Conservation (phyloP, 2,888 invertebrate species). For the Chrysolina haemoptera region DNA sequence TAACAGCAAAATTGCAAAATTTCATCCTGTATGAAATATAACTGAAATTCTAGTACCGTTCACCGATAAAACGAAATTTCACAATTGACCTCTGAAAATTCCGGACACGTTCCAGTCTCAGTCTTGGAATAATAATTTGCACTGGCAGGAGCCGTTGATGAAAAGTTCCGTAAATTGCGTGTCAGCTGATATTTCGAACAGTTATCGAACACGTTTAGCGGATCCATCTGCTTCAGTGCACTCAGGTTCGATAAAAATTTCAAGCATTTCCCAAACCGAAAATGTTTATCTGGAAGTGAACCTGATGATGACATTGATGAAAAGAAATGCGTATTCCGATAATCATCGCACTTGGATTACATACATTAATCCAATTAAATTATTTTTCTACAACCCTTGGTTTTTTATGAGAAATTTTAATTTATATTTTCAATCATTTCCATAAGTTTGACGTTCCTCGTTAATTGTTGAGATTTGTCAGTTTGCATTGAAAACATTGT, state of each 20-base stretch:
- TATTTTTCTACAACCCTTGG: no score
- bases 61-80: neutral
- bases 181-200: neutral
- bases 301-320: no score
- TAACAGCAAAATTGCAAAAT: neutral
- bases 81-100: neutral
- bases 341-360: no score
- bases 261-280: neutral
- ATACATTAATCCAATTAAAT: no score
- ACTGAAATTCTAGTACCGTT: neutral
- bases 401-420: no score
- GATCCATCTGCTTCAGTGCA: neutral
- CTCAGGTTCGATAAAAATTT: constrained; percentile 1
- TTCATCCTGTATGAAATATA: neutral
- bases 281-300: neutral
- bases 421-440: no score
- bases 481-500: no score
- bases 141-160: neutral
- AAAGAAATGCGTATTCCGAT: no score
- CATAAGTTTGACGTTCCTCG: no score
- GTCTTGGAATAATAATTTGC: neutral
- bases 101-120: neutral
- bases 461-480: no score
- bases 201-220: constrained; percentile 4
- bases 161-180: neutral